Evolutionary conservation across 2,113 vertebrate species (phyloP).

Genomic region (Eolophus roseicapilla): DNA sequence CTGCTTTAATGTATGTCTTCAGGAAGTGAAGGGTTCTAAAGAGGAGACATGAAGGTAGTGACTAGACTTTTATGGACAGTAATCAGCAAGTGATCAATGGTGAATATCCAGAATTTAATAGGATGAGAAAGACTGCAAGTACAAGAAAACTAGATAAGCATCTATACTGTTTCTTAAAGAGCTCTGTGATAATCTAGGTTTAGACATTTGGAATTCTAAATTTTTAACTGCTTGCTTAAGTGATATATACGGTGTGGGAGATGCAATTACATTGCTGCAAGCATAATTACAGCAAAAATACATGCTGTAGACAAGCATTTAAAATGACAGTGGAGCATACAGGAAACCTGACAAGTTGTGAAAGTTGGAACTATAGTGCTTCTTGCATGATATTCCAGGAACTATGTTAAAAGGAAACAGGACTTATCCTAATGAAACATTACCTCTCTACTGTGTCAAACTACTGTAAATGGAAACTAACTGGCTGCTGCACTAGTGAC

Average conservation of each 20-base stretch:
- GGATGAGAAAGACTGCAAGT: background rate
- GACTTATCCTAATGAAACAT: slow-evolving; percentile 3
- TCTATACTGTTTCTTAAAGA: background rate
- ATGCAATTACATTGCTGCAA: background rate
- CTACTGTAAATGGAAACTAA: background rate
- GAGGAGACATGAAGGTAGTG: background rate
- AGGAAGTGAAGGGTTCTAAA: background rate
- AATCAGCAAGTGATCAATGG: background rate
- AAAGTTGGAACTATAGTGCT: background rate
- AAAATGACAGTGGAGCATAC: background rate
- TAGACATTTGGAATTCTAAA: background rate
- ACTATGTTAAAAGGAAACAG: background rate
- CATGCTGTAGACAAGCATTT: background rate
- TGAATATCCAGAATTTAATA: background rate
- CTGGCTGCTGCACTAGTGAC: background rate
- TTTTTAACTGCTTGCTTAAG: background rate
- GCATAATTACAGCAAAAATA: background rate
- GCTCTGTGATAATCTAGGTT: background rate
- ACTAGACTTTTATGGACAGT: background rate
- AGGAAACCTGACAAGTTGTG: background rate
- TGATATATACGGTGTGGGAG: background rate
- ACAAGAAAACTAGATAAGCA: background rate
- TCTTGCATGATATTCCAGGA: background rate
- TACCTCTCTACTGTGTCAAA: background rate
- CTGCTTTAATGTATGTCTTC: background rate